Evolutionary conservation across 1,140 invertebrate genomes (phyloP).

Genomic region (Globodera ellingtonae): DNA sequence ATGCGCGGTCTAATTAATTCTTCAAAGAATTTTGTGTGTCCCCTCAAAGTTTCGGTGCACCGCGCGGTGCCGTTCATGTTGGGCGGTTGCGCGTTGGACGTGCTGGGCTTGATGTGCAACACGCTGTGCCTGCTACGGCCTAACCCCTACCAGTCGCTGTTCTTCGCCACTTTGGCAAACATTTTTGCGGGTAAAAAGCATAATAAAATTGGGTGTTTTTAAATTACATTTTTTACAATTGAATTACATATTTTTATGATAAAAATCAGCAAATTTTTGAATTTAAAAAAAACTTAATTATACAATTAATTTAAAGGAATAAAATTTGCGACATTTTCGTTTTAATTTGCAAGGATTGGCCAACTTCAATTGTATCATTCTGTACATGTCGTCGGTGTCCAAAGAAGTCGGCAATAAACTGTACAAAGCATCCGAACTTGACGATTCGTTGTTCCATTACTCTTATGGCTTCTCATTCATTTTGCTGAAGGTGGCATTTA

Average conservation of each 20-base stretch:
- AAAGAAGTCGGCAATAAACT: conserved; percentile 65
- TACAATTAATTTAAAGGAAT: too few species aligned
- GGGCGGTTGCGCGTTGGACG: conserved; percentile 50
- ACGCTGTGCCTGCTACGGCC: conserved; percentile 9
- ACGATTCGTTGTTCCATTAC: conserved; percentile 63
- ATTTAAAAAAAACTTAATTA: too few species aligned
- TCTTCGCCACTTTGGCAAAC: conserved; percentile 53
- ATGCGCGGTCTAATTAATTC: too few species aligned
- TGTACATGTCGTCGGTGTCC: conserved; percentile 61
- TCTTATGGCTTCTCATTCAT: conserved; percentile 63
- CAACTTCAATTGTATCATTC: conserved; percentile 62
- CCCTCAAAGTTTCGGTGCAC: conserved; percentile 57
- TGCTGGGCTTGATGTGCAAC: conserved; percentile 21
- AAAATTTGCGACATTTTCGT: too few species aligned
- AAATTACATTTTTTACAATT: too few species aligned
- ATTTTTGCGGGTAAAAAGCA: conserved; percentile 57
- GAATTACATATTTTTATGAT: too few species aligned
- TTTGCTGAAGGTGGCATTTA: conserved; percentile 50
- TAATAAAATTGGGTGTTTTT: background rate
- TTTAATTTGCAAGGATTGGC: conserved; percentile 46
- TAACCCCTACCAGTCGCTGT: conserved; percentile 52
- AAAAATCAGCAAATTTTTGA: too few species aligned
- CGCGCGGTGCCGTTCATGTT: conserved; percentile 57
- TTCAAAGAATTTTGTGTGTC: too few species aligned
- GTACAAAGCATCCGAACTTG: conserved; percentile 61